Base-by-base conservation (phyloP, 92 coral and sea anemone genomes). In the Zoanthus sansibaricus region DNA sequence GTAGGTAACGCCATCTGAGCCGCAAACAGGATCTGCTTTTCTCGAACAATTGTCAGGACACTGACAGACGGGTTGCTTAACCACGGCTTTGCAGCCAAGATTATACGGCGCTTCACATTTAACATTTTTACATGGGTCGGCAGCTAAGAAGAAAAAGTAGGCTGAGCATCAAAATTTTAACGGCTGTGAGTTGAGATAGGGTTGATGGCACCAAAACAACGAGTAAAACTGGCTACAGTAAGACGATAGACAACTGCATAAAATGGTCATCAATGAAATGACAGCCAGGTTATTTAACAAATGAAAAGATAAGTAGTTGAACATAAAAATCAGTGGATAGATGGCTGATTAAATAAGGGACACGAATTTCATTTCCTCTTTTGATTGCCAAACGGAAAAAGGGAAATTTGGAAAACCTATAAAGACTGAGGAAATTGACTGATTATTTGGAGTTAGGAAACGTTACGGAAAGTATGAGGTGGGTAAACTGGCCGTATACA, bases 1-100 rank as follows among this genome's bases (percentile, higher is more conserved):
- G 77, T 88, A 88, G 37, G 84, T 88, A 45, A 75, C 78, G 49
- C 59, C 84, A 54, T 83, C 77, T 14, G 83, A 73, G 11, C 91
- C 87, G 75, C 91, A 88, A 7, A 88, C 84, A 9, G 61, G 71
- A 14, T 83, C 80, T 1, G 54, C 25, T 7, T 79, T 30, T 30
- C 45, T 46, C 9, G 91, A 76, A 45, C 91, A 88, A 21, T 67
- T 52, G 1, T 45, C 25, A 3, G 72, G 83, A 75, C 91, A 88
- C 18, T 66, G 75, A 58, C 91, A 88, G n/a, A n/a, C 47, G 9
- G 82, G 62, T 51, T 54, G 7, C 6, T 55, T 55, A 16, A 18
- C 30, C 42, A 76, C 46, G 30, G 20, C 42, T 11, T 31, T 54
- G 10, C 82, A 76, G 12, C 82, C 82, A 20, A 67, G 32, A 30